Conservation (phyloP, 2,888 invertebrate species). For the Sipha maydis region DNA sequence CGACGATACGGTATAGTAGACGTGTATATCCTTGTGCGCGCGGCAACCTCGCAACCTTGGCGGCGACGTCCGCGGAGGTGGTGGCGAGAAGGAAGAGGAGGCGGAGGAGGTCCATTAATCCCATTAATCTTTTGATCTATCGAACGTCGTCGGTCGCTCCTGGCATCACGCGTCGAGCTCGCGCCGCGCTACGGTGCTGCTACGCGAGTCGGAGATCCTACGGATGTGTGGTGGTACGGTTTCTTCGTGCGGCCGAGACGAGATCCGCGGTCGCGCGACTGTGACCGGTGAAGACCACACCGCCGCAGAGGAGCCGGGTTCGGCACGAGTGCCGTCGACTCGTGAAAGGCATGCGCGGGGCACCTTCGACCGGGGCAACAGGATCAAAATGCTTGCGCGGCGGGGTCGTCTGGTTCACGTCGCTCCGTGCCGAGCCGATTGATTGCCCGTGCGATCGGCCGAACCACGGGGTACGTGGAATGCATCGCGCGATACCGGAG, state of each 20-base stretch:
- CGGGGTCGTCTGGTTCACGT: too few relatives aligned
- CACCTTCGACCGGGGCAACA: too few relatives aligned
- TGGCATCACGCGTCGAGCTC: background rate
- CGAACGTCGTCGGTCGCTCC: slow-evolving; percentile 24
- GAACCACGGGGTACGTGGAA: too few relatives aligned
- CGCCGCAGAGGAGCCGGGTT: background rate
- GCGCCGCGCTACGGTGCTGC: background rate
- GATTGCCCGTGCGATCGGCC: too few relatives aligned
- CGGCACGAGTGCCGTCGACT: background rate
- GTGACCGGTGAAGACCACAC: too few relatives aligned
- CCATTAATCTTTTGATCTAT: slow-evolving; percentile 49
- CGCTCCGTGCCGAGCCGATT: too few relatives aligned
- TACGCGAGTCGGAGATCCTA: background rate
- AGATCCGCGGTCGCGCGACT: too few relatives aligned
- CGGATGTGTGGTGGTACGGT: too few relatives aligned
- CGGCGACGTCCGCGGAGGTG: background rate
- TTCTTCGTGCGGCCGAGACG: background rate
- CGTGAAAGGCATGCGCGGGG: too few relatives aligned
- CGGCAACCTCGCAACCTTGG: slow-evolving; percentile 55
- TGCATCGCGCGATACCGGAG: too few relatives aligned
- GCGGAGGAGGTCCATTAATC: slow-evolving; percentile 34
- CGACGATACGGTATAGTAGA: background rate
- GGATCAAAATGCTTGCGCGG: too few relatives aligned
- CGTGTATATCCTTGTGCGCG: background rate
- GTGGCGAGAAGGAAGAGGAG: background rate